Percentiles rank a stretch among this genome's conserved stretches.
Conservation (phyloP, 2,888 invertebrate species). For the Cryptus armator region DNA sequence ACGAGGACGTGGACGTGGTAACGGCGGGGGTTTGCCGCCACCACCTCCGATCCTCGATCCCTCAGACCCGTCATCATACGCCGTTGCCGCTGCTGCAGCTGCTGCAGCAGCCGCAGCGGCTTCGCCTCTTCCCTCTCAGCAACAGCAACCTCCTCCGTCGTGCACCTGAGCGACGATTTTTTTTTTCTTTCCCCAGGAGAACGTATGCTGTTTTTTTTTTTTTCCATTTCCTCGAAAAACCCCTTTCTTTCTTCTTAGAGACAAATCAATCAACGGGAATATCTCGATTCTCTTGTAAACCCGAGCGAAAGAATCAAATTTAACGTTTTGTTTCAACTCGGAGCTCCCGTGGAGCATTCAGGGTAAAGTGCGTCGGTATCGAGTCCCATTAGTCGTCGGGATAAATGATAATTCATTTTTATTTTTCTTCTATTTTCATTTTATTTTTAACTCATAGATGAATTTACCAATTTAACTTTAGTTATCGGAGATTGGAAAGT, state of each 20-base stretch:
- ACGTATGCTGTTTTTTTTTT: constrained; percentile 47
- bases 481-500: background rate
- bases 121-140: constrained; percentile 84
- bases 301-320: constrained; percentile 46
- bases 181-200: constrained; percentile 6
- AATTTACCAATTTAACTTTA: constrained; percentile 20
- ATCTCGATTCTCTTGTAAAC: background rate
- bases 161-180: constrained; percentile 77
- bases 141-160: constrained; percentile 82
- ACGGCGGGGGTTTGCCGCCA: constrained; percentile 83
- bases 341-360: constrained; percentile 44
- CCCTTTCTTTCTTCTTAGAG: background rate
- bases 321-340: constrained; percentile 7
- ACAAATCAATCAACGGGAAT: constrained; percentile 22
- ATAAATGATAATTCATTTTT: constrained; percentile 29
- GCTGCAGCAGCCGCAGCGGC: constrained; percentile 80
- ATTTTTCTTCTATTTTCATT: background rate
- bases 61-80: constrained; percentile 83
- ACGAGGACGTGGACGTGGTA: constrained; percentile 92
- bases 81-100: constrained; percentile 80
- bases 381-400: constrained; percentile 12
- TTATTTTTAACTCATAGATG: background rate
- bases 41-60: constrained; percentile 82
- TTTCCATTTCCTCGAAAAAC: background rate
- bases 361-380: constrained; percentile 40